A percentile compares a stretch with the other conserved stretches of the same genome.
Conservation (phyloP, 2,888 invertebrate genomes). For the Netelia melanura region DNA sequence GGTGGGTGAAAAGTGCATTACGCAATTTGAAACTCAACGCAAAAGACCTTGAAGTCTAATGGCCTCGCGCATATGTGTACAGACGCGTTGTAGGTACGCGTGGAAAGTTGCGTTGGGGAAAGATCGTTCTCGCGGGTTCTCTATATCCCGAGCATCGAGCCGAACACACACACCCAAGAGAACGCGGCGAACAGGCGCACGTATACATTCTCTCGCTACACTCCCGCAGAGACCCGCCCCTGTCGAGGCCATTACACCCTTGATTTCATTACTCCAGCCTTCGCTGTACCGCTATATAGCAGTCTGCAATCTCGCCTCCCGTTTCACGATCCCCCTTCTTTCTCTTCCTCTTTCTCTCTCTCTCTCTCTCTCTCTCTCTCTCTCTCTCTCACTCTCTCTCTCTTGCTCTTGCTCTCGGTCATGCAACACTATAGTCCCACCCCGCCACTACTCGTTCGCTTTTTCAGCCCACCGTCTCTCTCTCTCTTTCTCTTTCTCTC, state of each 20-base stretch:
- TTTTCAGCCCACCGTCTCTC: constrained; percentile 7
- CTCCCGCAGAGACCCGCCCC: constrained; percentile 71
- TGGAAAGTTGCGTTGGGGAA: constrained; percentile 50
- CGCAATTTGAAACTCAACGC: constrained; percentile 74
- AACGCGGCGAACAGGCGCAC: not conserved
- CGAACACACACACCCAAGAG: constrained; percentile 8
- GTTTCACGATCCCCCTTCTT: constrained; percentile 43
- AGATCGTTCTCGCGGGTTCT: constrained; percentile 24
- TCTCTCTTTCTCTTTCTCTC: constrained; percentile 49
- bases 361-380: constrained; percentile 33
- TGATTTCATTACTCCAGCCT: constrained; percentile 83
- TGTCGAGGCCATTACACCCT: constrained; percentile 83
- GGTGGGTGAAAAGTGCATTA: constrained; percentile 22
- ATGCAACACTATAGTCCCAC: not conserved
- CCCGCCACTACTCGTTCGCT: constrained; percentile 32
- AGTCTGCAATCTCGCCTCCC: constrained; percentile 79
- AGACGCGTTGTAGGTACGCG: not conserved
- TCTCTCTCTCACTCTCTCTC: constrained; percentile 44
- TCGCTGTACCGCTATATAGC: constrained; percentile 72
- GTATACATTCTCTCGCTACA: constrained; percentile 14
- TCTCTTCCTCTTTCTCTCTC: constrained; percentile 30
- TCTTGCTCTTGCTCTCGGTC: not conserved
- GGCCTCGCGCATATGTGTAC: constrained; percentile 70
- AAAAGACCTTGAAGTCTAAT: constrained; percentile 78
- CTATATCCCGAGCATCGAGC: constrained; percentile 42